Evolutionary conservation across 2,113 vertebrate genomes (phyloP), one percentile per base, ranked within the genome.

Genomic region (Dromiciops gliroides): DNA sequence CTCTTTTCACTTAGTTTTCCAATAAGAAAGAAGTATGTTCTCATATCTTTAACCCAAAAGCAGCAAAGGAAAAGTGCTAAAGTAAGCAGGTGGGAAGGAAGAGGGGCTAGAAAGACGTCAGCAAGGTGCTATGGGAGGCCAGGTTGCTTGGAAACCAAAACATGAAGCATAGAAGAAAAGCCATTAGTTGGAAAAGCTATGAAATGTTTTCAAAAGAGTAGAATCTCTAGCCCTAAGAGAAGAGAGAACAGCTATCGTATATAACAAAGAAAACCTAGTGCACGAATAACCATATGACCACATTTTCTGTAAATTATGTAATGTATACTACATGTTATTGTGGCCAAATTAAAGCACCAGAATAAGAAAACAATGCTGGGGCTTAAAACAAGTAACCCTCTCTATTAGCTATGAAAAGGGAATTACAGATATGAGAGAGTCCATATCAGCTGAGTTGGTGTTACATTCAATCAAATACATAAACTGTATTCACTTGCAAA

Each of bases 141-240:
- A 48, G 53, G 97, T 95, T 98, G 97, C 96, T 97, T 94, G 97
- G 97, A 98, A 98, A 98, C 97, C 60, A 95, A 97, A 95, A 88
- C 75, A 10, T 51, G 90, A 92, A 90, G 93, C 96, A 50, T 10
- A 93, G 90, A 96, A 97, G 93, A 94, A 95, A 96, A 95, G 28
- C 89, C 89, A 37, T 44, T 75, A 94, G 90, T 0, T n/a, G 89
- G 89, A 93, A 98, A 96, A 93, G 50, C 96, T 94, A 89, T 89
- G 14, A 56, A 97, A 95, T 0, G 49, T 89, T 94, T 92, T 90
- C n/a, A 89, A 1, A 94, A 91, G 48, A 93, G 94, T 48, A 48
- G 93, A 91, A 49, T 31, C 90, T 94, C 11, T 9, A 75, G 12
- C 14, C 37, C 4, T 75, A 75, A 75, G 19, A 52, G 37, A 75